These are phyloP conservation scores for Lasioglossum leucozonium DNA, from an alignment of 2,888 invertebrate species.

Conservation along the genomic window DNA sequence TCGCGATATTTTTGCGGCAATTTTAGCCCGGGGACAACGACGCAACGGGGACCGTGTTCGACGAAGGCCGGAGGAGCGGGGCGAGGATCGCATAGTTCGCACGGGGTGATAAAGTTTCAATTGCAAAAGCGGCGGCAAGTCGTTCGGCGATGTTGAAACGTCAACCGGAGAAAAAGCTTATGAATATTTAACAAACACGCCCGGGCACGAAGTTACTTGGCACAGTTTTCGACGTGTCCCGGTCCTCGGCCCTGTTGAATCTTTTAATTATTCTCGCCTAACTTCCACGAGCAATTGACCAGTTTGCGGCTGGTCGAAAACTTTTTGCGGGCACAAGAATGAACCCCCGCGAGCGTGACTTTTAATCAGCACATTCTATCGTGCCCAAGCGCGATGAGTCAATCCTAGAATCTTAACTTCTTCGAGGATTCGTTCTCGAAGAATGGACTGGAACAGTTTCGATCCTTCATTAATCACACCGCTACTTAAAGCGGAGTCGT, in stretches of 20 bases:
- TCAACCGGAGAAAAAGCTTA: slow-evolving; percentile 63
- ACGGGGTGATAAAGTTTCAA: slow-evolving; percentile 55
- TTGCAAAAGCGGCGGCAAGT: slow-evolving; percentile 59
- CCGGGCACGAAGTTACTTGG: slow-evolving; percentile 47
- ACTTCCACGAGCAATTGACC: slow-evolving; percentile 64
- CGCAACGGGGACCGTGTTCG: not conserved
- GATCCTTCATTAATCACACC: not conserved
- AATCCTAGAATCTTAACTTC: not conserved
- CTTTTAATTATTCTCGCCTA: slow-evolving; percentile 70
- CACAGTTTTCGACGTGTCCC: slow-evolving; percentile 62
- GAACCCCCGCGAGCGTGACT: not conserved
- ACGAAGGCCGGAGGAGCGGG: not conserved
- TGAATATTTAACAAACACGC: slow-evolving; percentile 78
- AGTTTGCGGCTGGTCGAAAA: slow-evolving; percentile 51
- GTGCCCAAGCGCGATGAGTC: not conserved
- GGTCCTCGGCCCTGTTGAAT: slow-evolving; percentile 52
- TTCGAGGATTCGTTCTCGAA: not conserved
- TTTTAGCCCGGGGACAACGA: slow-evolving; percentile 13
- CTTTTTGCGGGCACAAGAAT: slow-evolving; percentile 40
- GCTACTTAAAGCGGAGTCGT: not conserved
- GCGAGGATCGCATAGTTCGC: slow-evolving; percentile 16
- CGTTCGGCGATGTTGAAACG: slow-evolving; percentile 52
- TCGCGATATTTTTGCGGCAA: slow-evolving; percentile 42
- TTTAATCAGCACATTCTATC: slow-evolving; percentile 20
- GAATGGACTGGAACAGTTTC: not conserved